A percentile compares a stretch with the other conserved stretches of the same genome.
Evolutionary conservation across 2,888 invertebrate genomes (phyloP).

Genomic region (Acleris literana): DNA sequence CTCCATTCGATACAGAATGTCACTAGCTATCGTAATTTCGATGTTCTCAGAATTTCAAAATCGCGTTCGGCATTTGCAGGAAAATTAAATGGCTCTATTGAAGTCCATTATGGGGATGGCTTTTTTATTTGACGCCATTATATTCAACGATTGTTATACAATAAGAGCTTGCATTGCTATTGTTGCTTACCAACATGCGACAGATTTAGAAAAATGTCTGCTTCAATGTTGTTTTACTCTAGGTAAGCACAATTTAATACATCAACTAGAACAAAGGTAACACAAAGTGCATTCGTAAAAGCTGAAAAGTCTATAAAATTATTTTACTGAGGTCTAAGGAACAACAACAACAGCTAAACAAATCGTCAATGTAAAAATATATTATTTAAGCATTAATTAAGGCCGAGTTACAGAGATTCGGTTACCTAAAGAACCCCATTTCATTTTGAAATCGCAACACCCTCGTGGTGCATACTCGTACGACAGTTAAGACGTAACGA

Average conservation of each 20-base stretch:
- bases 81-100: constrained; percentile 42
- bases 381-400: constrained; percentile 6
- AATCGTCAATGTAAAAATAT: not conserved
- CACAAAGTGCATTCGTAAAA: too few relatives aligned
- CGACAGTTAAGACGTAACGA: constrained; percentile 38
- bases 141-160: constrained; percentile 28
- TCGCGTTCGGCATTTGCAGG: constrained; percentile 39
- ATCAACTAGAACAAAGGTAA: too few relatives aligned
- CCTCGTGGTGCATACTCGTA: constrained; percentile 21
- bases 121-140: constrained; percentile 39
- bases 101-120: constrained; percentile 40
- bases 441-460: constrained; percentile 9
- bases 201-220: not conserved
- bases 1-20: constrained; percentile 80
- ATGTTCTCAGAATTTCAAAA: constrained; percentile 56
- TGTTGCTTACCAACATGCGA: constrained; percentile 1
- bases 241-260: too few relatives aligned
- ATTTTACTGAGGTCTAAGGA: too few relatives aligned
- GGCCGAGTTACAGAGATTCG: constrained; percentile 6
- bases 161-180: constrained; percentile 27
- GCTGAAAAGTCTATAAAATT: too few relatives aligned
- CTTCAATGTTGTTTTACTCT: not conserved
- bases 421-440: constrained; percentile 6
- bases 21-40: constrained; percentile 61
- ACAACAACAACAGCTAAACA: not conserved